phyloP scores from a whole-genome alignment of 2,888 invertebrate species.

The Syrphus vitripennis region DNA sequence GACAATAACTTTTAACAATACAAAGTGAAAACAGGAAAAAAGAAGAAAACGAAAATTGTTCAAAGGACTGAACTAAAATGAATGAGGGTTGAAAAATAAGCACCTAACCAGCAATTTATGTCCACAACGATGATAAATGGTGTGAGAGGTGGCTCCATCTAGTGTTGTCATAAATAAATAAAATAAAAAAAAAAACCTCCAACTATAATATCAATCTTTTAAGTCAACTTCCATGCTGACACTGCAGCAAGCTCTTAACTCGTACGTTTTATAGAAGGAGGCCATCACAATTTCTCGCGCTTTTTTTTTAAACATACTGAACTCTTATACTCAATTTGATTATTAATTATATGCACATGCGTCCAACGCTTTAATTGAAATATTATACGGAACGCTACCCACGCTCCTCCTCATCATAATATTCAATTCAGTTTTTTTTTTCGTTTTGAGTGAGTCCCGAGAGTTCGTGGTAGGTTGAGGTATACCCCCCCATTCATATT shows the following conservation, averaged over 20 bases:
- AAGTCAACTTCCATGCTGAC: slow-evolving; percentile 28
- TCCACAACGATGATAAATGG: slow-evolving; percentile 61
- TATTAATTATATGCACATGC: slow-evolving; percentile 71
- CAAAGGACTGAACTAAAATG: neutral
- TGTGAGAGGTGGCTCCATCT: slow-evolving; percentile 39
- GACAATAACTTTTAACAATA: neutral
- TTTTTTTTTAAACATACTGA: neutral
- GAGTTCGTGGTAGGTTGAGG: neutral
- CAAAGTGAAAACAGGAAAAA: neutral
- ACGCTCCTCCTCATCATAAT: slow-evolving; percentile 36
- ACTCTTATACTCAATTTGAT: slow-evolving; percentile 48
- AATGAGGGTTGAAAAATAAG: slow-evolving; percentile 19
- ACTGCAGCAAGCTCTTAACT: slow-evolving; percentile 2
- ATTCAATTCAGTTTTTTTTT: neutral
- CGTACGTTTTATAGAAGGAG: neutral
- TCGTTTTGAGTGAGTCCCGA: neutral
- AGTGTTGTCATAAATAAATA: slow-evolving; percentile 7
- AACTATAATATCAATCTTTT: neutral
- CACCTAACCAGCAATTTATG: slow-evolving; percentile 61
- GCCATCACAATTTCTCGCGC: neutral
- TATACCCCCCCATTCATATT: slow-evolving; percentile 9
- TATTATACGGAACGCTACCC: slow-evolving; percentile 59
- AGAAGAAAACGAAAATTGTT: neutral
- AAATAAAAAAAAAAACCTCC: neutral
- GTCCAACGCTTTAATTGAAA: slow-evolving; percentile 69